Conservation (phyloP, 2,797 vertebrate species). For the Helarctos malayanus region DNA sequence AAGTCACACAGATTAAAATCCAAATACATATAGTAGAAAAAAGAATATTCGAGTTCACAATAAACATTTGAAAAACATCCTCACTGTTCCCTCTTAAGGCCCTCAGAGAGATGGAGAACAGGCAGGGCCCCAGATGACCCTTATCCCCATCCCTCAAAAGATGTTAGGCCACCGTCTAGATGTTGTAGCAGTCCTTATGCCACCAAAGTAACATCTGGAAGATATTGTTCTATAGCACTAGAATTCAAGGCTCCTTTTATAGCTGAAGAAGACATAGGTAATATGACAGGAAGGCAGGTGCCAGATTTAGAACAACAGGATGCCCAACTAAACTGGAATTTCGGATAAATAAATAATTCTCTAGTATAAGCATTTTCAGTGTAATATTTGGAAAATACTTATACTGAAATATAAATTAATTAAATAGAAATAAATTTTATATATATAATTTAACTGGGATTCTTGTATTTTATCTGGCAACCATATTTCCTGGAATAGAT, state of each 20-base stretch:
- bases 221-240: neutral
- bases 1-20: neutral
- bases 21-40: neutral
- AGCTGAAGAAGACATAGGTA: neutral
- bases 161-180: neutral
- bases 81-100: neutral
- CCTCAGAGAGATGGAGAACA: too few relatives aligned
- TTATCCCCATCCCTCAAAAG: rapidly evolving
- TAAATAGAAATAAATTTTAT: too few relatives aligned
- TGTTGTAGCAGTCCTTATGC: neutral
- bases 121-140: rapidly evolving
- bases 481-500: neutral
- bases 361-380: neutral
- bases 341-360: neutral
- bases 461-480: neutral
- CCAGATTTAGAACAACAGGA: neutral
- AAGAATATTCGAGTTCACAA: conserved; percentile 9
- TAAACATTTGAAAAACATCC: neutral
- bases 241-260: neutral
- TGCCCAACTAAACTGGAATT: neutral
- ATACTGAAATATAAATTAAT: neutral
- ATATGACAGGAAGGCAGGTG: neutral
- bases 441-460: neutral
- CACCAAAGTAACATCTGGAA: neutral
- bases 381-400: neutral